Evolutionary conservation across 2,113 vertebrate species (phyloP), one percentile per base, ranked within the genome.

Genomic region (Scortum barcoo): DNA sequence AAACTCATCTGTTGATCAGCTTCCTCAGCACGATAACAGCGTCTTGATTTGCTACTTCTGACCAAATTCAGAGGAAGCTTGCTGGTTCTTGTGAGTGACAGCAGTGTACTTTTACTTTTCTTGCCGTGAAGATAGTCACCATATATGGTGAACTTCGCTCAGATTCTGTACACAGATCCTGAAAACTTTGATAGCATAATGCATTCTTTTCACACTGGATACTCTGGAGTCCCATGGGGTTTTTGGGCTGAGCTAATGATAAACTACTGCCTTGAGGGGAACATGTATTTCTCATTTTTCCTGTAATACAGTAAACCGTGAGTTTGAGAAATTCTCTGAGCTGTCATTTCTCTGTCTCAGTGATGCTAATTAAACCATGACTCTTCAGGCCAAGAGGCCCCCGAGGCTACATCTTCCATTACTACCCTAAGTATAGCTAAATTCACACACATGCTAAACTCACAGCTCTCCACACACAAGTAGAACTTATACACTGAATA

Each of bases 301-400:
- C 79, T 81, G 84, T 88, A 91, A 93, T 93, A 85, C 90, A 88
- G 88, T 91, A 91, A 91, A 93, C 90, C 48, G 81, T 78, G 76
- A 93, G 93, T 90, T 84, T 88, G 86, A 80, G 89, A 87, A 84
- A 92, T 90, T 88, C 89, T 91, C 88, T 63, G 77, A 91, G 88
- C 87, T 86, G 88, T 91, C 93, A 92, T 91, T 93, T 87, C 86
- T 92, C 86, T 76, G 44, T 93, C 91, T 93, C 88, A 88, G 79
- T 80, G 88, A 91, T 90, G 92, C 93, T 95, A 94, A 95, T 95
- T 95, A 96, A 95, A 93, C 86, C 84, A 83, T 74, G 91, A 92
- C 92, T 93, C 89, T 89, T 82, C 87, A 89, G 92, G 91, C 91
- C 93, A 91, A 91, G 89, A 93, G 83, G 91, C 90, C 89, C 86